phyloP scores from a whole-genome alignment of 2,113 vertebrate genomes.

The Chrysochloris asiatica region DNA sequence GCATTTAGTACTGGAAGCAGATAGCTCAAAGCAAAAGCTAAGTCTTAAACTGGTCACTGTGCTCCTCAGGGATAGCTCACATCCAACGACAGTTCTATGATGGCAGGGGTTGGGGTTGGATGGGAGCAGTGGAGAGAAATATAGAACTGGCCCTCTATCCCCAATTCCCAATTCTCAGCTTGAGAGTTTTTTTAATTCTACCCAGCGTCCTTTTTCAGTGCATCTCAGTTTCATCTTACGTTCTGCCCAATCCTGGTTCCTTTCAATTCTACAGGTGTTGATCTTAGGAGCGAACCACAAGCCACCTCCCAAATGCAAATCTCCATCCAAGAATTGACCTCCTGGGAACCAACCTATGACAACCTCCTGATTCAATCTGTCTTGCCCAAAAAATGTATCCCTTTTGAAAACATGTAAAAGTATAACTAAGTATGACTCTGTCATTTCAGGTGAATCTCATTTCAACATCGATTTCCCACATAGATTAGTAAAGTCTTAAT shows the following conservation, averaged over 20 bases:
- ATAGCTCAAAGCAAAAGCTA: not conserved
- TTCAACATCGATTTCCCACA: slow-evolving; percentile 43
- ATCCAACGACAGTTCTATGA: not conserved
- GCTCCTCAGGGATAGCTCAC: not conserved
- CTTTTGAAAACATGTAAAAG: slow-evolving; percentile 12
- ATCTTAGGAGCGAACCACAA: not conserved
- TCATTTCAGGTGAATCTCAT: slow-evolving; percentile 35
- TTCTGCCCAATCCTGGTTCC: not conserved
- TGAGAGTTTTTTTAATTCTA: not conserved
- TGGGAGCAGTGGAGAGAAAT: too few species aligned
- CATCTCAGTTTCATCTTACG: not conserved
- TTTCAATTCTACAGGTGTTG: not conserved
- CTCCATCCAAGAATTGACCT: not conserved
- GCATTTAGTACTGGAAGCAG: not conserved
- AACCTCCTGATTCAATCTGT: slow-evolving; percentile 22
- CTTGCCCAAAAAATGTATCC: not conserved
- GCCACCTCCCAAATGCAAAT: not conserved
- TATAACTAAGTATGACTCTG: slow-evolving; percentile 50
- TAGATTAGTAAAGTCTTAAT: slow-evolving; percentile 8
- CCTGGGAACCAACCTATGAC: not conserved
- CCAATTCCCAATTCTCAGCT: not conserved
- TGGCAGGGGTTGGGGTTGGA: too few species aligned
- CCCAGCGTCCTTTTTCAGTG: not conserved
- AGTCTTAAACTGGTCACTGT: not conserved
- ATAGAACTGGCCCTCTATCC: not conserved